phyloP scores from a whole-genome alignment of 2,113 vertebrate species.

The Hystrix cristata region DNA sequence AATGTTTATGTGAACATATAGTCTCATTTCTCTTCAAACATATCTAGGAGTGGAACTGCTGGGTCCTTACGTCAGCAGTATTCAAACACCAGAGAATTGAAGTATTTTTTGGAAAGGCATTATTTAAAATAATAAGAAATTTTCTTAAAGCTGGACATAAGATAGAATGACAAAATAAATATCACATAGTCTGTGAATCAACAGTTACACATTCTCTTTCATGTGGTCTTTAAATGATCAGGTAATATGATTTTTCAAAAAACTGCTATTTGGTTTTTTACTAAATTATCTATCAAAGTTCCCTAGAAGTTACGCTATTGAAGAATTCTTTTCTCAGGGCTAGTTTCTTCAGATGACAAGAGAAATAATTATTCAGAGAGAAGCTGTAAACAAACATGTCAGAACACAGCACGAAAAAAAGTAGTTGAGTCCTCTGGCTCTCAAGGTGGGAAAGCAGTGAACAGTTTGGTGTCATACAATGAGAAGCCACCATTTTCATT shows the following conservation, averaged over 20 bases:
- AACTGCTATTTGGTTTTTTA: neutral
- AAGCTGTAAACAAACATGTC: conserved; percentile 47
- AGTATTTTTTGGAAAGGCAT: neutral
- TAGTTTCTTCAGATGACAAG: neutral
- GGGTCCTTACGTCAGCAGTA: neutral
- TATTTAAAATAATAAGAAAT: neutral
- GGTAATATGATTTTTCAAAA: conserved; percentile 36
- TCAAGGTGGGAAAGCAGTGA: conserved; percentile 3
- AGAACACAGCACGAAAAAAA: conserved; percentile 5
- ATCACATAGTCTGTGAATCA: neutral
- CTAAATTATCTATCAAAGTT: neutral
- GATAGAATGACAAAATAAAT: neutral
- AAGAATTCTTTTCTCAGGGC: conserved; percentile 40
- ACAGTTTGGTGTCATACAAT: neutral
- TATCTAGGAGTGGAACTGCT: neutral
- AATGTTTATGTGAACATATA: neutral
- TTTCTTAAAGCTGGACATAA: neutral
- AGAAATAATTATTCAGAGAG: conserved; percentile 34
- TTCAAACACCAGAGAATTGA: conserved; percentile 23
- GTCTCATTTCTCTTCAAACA: neutral
- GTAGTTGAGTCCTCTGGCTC: conserved; percentile 43
- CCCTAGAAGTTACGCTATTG: neutral
- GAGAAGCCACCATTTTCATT: conserved; percentile 31
- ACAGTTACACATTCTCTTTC: neutral
- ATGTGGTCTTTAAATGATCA: neutral